These are phyloP conservation scores for Chymomyza costata DNA, from an alignment of 1,140 invertebrate genomes.

Conservation along the genomic window DNA sequence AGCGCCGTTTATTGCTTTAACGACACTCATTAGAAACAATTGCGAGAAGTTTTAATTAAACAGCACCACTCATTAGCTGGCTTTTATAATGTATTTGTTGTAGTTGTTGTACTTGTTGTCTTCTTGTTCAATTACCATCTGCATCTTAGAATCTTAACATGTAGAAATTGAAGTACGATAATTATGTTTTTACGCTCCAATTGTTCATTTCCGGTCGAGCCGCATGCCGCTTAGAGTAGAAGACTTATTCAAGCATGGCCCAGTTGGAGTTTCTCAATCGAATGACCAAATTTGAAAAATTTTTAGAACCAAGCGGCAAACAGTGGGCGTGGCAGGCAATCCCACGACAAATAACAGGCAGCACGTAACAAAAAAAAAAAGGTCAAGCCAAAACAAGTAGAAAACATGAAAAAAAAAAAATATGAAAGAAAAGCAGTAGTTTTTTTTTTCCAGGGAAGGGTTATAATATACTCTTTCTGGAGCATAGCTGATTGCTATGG, in stretches of 20 bases:
- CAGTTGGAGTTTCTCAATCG: slow-evolving; percentile 15
- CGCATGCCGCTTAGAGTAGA: slow-evolving; percentile 7
- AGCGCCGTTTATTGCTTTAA: slow-evolving; percentile 61
- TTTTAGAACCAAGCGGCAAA: too few species aligned
- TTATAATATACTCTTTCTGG: too few species aligned
- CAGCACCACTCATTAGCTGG: slow-evolving; percentile 47
- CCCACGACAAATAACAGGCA: too few species aligned
- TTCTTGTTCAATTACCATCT: slow-evolving; percentile 33
- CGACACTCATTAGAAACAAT: slow-evolving; percentile 70
- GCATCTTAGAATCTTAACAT: too few species aligned
- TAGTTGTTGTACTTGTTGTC: slow-evolving; percentile 1
- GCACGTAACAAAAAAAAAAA: too few species aligned
- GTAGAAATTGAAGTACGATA: slow-evolving; percentile 54
- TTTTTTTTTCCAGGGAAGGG: too few species aligned
- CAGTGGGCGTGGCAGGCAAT: too few species aligned
- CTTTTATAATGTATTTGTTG: slow-evolving; percentile 4
- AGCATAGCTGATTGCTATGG: too few species aligned
- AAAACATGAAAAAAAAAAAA: too few species aligned
- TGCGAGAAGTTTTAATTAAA: slow-evolving; percentile 71
- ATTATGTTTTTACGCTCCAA: slow-evolving; percentile 66
- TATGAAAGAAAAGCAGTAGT: too few species aligned
- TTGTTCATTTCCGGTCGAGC: slow-evolving; percentile 57
- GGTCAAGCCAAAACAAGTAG: too few species aligned
- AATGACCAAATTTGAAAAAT: neutral
- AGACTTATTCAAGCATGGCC: neutral